Conservation (phyloP, 2,888 invertebrate genomes). For the Hoplodrina ambigua region DNA sequence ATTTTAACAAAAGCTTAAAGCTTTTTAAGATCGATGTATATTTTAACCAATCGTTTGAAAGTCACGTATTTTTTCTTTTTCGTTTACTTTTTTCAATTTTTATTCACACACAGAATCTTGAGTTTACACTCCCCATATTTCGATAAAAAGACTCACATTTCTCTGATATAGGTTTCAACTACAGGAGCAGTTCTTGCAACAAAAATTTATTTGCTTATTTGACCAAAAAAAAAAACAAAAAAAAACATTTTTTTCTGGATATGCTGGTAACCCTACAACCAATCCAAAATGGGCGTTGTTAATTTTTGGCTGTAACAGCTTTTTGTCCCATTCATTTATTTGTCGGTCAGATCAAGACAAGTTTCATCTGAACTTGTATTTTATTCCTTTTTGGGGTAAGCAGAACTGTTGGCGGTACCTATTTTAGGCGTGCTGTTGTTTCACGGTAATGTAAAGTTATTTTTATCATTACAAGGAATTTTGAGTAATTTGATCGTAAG, state of each 20-base stretch:
- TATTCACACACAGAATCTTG: too few species aligned
- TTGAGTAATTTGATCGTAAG: conserved; percentile 17
- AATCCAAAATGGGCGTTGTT: conserved; percentile 27
- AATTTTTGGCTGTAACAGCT: conserved; percentile 52
- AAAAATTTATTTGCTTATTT: too few species aligned
- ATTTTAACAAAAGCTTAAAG: too few species aligned
- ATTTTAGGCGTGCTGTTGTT: conserved; percentile 26
- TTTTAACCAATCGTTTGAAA: too few species aligned
- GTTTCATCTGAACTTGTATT: conserved; percentile 24
- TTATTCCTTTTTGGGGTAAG: conserved; percentile 28
- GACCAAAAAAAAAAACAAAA: background rate
- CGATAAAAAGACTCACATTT: too few species aligned
- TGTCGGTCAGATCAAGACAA: conserved; percentile 28
- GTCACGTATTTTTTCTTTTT: too few species aligned
- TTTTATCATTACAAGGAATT: conserved; percentile 24
- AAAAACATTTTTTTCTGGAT: background rate
- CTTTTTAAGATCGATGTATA: too few species aligned
- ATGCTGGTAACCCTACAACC: conserved; percentile 15
- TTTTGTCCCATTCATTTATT: conserved; percentile 43
- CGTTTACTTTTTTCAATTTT: too few species aligned
- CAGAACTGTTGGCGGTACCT: conserved; percentile 27
- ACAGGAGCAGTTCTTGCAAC: too few species aligned
- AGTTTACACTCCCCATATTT: too few species aligned
- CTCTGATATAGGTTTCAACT: too few species aligned
- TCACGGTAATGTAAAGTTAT: conserved; percentile 14